A percentile compares a stretch with the other conserved stretches of the same genome.
These are phyloP conservation scores for Bufotes viridis DNA, from an alignment of 2,797 vertebrate genomes.

Conservation along the genomic window DNA sequence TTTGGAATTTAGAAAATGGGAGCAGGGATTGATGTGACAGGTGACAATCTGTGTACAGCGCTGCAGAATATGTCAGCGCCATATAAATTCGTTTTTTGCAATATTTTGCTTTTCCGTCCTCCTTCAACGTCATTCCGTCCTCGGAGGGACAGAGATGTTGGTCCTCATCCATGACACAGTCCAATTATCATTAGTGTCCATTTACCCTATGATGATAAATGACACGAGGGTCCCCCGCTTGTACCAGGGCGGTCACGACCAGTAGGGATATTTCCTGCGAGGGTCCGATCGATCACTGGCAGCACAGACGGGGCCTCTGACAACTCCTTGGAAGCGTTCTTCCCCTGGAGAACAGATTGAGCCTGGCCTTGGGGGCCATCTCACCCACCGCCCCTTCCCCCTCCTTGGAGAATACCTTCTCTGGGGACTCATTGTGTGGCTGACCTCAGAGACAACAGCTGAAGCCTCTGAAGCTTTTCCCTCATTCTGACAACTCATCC, in stretches of 20 bases:
- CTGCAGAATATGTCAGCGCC: no score
- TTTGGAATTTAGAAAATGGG: no score
- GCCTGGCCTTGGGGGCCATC: background rate
- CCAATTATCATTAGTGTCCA: slow-evolving; percentile 5
- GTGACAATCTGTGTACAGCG: no score
- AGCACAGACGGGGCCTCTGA: background rate
- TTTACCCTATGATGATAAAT: background rate
- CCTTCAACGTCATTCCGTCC: background rate
- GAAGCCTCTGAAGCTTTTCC: background rate
- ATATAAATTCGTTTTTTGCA: no score
- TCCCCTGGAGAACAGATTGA: background rate
- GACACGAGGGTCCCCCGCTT: background rate
- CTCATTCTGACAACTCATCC: background rate
- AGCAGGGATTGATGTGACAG: no score
- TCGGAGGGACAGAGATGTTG: background rate
- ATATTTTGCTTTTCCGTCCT: background rate
- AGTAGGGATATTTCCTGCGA: background rate
- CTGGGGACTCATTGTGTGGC: slow-evolving; percentile 1
- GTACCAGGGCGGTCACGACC: background rate
- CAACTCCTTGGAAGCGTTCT: background rate
- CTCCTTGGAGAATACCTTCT: slow-evolving; percentile 11
- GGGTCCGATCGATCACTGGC: background rate
- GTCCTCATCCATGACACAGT: background rate
- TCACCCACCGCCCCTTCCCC: background rate
- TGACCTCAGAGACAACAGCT: background rate